Base-by-base conservation (phyloP, 2,888 invertebrate genomes). In the Megalurothrips usitatus region DNA sequence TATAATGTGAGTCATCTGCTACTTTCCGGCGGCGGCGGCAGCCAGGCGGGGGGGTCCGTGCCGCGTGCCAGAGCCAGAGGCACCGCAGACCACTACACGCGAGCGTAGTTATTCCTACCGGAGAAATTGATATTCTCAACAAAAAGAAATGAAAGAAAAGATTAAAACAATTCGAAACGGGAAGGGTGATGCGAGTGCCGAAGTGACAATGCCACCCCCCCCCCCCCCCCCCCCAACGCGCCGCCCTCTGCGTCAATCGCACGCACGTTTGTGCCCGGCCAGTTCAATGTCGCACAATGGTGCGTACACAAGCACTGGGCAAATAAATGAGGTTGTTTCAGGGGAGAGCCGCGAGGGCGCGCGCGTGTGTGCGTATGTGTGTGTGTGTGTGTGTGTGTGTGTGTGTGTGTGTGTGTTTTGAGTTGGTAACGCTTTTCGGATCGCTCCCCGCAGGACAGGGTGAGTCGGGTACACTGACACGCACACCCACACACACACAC, bases 1-100 rank as follows among this genome's bases (percentile, higher is more conserved):
- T 58, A 58, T 58, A 58, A 58, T 58, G 17, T n/a, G 58, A 58
- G 58, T 58, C 58, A 58, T 58, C 58, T 58, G 58, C 58, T 58
- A 11, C 58, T 43, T 17, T 58, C 58, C 58, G 19, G n/a, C 17
- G 14, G 58, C 58, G 19, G 58, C 58, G 52, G 14, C 52, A 52
- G 52, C 52, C 12, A 10, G 14, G 52, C 6, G 58, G 6, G 58
- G 17, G 52, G n/a, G n/a, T n/a, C n/a, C n/a, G n/a, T n/a, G n/a
- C n/a, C n/a, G n/a, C n/a, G n/a, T n/a, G n/a, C n/a, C n/a, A n/a
- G n/a, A n/a, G n/a, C n/a, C n/a, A 43, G 34, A 43, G 34, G 6
- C 34, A 4, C 6, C 34, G n/a, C n/a, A n/a, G n/a, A 43, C 34
- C 34, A 43, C 34, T 43, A 43, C 34, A 43, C 34, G 34, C 34